phyloP scores from a whole-genome alignment of 2,888 invertebrate species.

The Lysandra bellargus region DNA sequence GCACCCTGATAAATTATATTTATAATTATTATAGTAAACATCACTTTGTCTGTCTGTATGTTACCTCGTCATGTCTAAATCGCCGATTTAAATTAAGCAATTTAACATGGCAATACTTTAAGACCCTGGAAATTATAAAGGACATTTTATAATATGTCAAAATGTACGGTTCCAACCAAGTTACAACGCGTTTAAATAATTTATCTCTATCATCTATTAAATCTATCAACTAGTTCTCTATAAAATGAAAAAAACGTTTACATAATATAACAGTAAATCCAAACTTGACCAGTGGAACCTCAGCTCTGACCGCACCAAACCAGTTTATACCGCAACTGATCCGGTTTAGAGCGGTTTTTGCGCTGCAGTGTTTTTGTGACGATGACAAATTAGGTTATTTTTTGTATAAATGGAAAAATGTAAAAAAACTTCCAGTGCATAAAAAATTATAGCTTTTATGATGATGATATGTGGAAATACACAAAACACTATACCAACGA shows the following conservation, averaged over 20 bases:
- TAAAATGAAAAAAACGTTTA: not conserved
- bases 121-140: no score
- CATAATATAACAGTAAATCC: not conserved
- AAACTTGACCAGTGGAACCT: not conserved
- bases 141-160: not conserved
- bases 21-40: not conserved
- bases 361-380: not conserved
- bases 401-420: not conserved
- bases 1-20: not conserved
- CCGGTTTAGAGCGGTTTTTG: not conserved
- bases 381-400: not conserved
- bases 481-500: no score
- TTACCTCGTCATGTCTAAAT: no score
- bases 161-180: not conserved
- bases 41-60: no score
- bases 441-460: not conserved
- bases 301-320: conserved; percentile 9
- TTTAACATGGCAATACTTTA: no score
- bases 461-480: not conserved
- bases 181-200: no score
- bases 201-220: no score
- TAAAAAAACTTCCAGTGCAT: not conserved
- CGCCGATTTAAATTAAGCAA: no score
- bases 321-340: conserved; percentile 1
- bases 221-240: not conserved